Conservation (phyloP, 1,140 invertebrate species). For the Zaprionus capensis region DNA sequence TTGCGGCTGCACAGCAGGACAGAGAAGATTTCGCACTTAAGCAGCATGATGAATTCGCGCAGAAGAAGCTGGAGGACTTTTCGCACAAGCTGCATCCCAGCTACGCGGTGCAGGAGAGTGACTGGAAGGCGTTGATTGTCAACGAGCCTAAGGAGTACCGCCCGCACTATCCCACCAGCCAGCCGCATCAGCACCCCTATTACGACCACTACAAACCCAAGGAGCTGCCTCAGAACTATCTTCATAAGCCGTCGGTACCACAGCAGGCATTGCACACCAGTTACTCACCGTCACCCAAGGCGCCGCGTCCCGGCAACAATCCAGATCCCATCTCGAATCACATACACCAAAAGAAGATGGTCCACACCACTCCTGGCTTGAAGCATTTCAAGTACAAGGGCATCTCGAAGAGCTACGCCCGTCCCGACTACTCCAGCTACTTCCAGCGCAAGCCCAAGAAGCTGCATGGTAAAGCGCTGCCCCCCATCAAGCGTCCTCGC, state of each 20-base stretch:
- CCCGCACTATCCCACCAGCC: conserved; percentile 58
- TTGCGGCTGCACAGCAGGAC: conserved; percentile 59
- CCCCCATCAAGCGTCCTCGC: conserved; percentile 17
- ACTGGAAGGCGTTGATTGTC: conserved; percentile 77
- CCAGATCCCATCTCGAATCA: conserved; percentile 65
- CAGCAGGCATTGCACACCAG: conserved; percentile 61
- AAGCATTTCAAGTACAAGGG: conserved; percentile 80
- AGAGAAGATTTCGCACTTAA: conserved; percentile 33
- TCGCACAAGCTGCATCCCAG: conserved; percentile 56
- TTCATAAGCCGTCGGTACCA: conserved; percentile 55
- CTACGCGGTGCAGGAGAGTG: conserved; percentile 65
- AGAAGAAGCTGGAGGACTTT: conserved; percentile 38
- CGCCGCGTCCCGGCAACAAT: conserved; percentile 28
- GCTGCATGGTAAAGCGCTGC: conserved; percentile 19
- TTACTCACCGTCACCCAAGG: conserved; percentile 56
- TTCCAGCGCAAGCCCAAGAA: conserved; percentile 80
- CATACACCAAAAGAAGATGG: conserved; percentile 71
- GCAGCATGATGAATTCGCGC: conserved; percentile 37
- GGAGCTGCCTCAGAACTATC: conserved; percentile 65
- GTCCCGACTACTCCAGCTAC: conserved; percentile 77
- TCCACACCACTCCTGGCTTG: conserved; percentile 81
- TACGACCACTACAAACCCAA: conserved; percentile 71
- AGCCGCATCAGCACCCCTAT: conserved; percentile 53
- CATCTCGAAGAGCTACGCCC: conserved; percentile 52
- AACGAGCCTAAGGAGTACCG: conserved; percentile 71